Base-by-base conservation (phyloP, 1,140 invertebrate genomes). In the Drosophila murphyi region DNA sequence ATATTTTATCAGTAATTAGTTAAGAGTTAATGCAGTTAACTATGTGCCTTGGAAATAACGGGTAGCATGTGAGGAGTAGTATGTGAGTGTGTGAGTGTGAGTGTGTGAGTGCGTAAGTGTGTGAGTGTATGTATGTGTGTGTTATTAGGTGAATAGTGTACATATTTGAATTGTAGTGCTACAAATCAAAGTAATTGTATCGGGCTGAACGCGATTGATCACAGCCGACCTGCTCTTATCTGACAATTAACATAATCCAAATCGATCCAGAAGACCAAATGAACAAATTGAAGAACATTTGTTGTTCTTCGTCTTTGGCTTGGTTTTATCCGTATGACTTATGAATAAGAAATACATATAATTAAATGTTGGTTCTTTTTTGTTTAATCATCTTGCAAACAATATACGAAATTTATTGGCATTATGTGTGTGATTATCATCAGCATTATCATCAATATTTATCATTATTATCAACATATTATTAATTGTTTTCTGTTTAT, bases 371-470 rank as follows among this genome's bases (percentile, higher is more conserved):
- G 50, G 29, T 65, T 72, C n/a, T 69, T 75, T 81, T 82, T 90
- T 82, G 74, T 91, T 91, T 88, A 91, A 88, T 89, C 74, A 80
- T 88, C 73, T 82, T 60, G 75, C 67, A 88, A 83, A 91, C 81
- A 88, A 88, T 74, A 88, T 78, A 85, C 76, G 64, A 70, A 76
- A 56, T 73, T 78, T 89, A 71, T 79, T 76, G 62, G 65, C 56
- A 67, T 72, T 62, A 69, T 43, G 67, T 54, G 45, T 65, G 45
- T 75, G 45, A 72, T 83, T 71, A 79, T 83, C 64, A 71, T 76
- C 48, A 72, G 68, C 68, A 64, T 64, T 76, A 71, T 51, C 62
- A 72, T 63, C 5, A 60, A 67, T 65, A 47, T 71, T 76, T 35
- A 69, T 61, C 12, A 60, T 63, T 50, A 64, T 79, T 47, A 63